Evolutionary conservation across 2,888 invertebrate species (phyloP), one percentile per base, ranked within the genome.

Genomic region (Liodrosophila aerea): DNA sequence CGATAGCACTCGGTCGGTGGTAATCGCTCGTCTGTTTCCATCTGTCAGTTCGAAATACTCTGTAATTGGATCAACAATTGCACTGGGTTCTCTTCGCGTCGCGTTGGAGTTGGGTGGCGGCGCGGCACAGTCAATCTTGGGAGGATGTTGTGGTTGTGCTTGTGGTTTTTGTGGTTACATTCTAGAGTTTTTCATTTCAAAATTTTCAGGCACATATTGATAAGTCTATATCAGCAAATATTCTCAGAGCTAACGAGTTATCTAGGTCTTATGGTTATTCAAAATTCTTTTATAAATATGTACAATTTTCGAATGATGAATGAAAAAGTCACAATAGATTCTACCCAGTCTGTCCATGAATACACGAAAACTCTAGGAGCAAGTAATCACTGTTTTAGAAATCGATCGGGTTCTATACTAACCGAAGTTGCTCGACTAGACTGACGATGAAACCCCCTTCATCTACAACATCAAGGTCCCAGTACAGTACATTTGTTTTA

Each of bases 71-170:
- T 74, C 74, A 60, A 49, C 51, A 46, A 12, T 22, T 13, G 29
- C n/a, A 3, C 22, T 40, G 37, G 11, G 18, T 27, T 18, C 29
- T 8, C 22, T 29, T 13, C 2, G 29, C 13, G 22, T 22, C 5
- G n/a, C 22, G 22, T 4, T 22, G 22, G 22, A 22, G 22, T 45
- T 52, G 36, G 56, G 41, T 43, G 59, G 39, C 33, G 22, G 36
- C 50, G 41, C 39, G 59, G 39, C 33, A 31, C 46, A 54, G 39
- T 18, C 34, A 34, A 36, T 12, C 11, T 39, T 52, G 56, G 50
- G 59, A 83, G 76, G 76, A 76, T 83, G 80, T 76, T 76, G 76
- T 73, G 76, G 36, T 37, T 37, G 12, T 34, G 13, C n/a, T 22
- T 22, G 22, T 22, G 34, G 80, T 68, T 82, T 80, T 61, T 81